Percentiles rank a stretch among this genome's conserved stretches.
Evolutionary conservation across 2,888 invertebrate species (phyloP).

Genomic region (Labia minor): DNA sequence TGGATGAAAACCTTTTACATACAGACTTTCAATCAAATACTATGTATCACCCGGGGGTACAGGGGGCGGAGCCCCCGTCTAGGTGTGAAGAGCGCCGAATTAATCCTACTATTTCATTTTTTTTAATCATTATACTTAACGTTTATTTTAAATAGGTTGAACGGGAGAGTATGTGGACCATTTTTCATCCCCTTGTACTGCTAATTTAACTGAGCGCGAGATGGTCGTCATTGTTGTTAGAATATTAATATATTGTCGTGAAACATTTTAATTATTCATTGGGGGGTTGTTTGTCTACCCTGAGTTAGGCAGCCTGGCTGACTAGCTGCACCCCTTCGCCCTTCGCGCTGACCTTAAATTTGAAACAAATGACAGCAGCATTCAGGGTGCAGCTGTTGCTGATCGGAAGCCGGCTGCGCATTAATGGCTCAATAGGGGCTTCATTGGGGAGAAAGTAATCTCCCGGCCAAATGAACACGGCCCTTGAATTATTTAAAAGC

Average conservation of each 20-base stretch:
- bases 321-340: conserved; percentile 22
- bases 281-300: background rate
- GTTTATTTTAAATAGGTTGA: no score
- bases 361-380: conserved; percentile 26
- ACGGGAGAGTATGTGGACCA: no score
- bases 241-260: background rate
- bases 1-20: no score
- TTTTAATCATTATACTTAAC: no score
- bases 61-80: no score
- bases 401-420: conserved; percentile 17
- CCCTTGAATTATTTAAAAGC: no score
- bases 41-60: no score
- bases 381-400: conserved; percentile 24
- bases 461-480: no score
- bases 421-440: background rate
- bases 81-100: no score
- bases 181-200: background rate
- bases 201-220: background rate
- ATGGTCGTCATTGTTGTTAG: background rate
- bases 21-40: no score
- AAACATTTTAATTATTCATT: background rate
- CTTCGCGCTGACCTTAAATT: conserved; percentile 27
- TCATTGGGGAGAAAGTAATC: no score
- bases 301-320: background rate
- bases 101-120: no score